A percentile compares a stretch with the other conserved stretches of the same genome.
Evolutionary conservation across 2,888 invertebrate species (phyloP).

Genomic region (Hypselothyrea guttata): DNA sequence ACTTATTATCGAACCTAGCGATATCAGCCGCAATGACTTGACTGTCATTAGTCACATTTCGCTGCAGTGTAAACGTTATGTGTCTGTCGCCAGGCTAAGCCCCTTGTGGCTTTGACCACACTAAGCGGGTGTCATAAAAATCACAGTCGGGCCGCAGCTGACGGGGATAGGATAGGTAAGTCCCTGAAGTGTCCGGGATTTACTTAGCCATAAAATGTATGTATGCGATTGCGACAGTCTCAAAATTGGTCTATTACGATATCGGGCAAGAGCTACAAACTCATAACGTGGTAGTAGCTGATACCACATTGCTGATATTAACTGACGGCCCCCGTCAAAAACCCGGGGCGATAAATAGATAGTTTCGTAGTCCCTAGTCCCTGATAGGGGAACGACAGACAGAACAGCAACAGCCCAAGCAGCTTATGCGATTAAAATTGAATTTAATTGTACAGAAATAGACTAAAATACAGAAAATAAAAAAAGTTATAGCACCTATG

Average conservation of each 20-base stretch:
- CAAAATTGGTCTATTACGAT: slow-evolving; percentile 58
- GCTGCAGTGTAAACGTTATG: slow-evolving; percentile 1
- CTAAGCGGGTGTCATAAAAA: slow-evolving; percentile 74
- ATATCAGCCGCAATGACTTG: no score
- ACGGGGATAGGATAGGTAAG: slow-evolving; percentile 28
- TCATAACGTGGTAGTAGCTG: neutral
- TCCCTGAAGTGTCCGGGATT: slow-evolving; percentile 72
- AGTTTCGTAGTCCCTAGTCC: slow-evolving; percentile 38
- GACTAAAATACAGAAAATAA: no score
- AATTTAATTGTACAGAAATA: slow-evolving; percentile 66
- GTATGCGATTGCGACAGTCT: slow-evolving; percentile 31
- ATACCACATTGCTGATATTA: slow-evolving; percentile 49
- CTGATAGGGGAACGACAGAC: slow-evolving; percentile 63
- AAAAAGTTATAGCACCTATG: no score
- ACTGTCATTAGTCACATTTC: no score
- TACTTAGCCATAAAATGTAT: slow-evolving; percentile 73
- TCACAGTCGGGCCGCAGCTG: slow-evolving; percentile 49
- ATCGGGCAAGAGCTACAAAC: slow-evolving; percentile 14
- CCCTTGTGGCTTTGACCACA: slow-evolving; percentile 31
- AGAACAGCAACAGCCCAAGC: slow-evolving; percentile 65
- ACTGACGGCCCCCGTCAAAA: slow-evolving; percentile 39
- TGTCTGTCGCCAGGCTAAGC: slow-evolving; percentile 50
- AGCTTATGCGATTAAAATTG: slow-evolving; percentile 75
- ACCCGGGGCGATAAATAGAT: slow-evolving; percentile 63
- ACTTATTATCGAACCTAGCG: neutral